These are phyloP conservation scores for Dryadula phaetusa DNA, from an alignment of 2,888 invertebrate genomes.

Conservation along the genomic window DNA sequence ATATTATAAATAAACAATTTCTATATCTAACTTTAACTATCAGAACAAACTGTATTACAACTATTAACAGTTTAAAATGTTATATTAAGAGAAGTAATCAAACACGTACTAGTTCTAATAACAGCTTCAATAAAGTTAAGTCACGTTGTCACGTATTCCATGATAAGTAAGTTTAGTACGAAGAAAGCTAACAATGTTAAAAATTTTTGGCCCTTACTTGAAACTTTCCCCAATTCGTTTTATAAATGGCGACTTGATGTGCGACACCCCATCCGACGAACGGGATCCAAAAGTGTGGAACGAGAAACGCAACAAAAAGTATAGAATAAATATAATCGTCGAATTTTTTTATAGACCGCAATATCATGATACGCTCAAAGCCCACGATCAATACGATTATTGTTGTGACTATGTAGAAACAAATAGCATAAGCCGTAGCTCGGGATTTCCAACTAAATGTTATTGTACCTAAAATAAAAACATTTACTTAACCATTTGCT, in stretches of 20 bases:
- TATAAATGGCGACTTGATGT: conserved; percentile 87
- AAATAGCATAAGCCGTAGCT: conserved; percentile 87
- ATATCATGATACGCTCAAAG: conserved; percentile 84
- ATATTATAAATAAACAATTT: no score
- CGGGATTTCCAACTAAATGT: conserved; percentile 87
- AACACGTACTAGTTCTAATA: conserved; percentile 10
- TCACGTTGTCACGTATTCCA: conserved; percentile 37
- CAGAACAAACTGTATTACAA: neutral
- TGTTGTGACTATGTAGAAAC: conserved; percentile 85
- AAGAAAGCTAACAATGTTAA: conserved; percentile 36
- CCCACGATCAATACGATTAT: conserved; percentile 85
- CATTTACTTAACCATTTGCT: neutral
- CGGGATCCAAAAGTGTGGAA: conserved; percentile 89
- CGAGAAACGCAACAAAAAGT: conserved; percentile 86
- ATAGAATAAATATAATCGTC: conserved; percentile 89
- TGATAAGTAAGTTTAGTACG: conserved; percentile 28
- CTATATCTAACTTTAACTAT: no score
- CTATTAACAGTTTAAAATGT: neutral
- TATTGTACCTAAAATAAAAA: conserved; percentile 71
- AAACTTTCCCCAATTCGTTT: conserved; percentile 87
- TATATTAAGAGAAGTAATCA: neutral
- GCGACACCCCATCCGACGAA: conserved; percentile 89
- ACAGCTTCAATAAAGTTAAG: conserved; percentile 29
- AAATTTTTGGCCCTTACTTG: conserved; percentile 73
- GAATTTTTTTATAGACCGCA: conserved; percentile 85